Percentiles rank a stretch among this genome's conserved stretches.
Evolutionary conservation across 2,797 vertebrate species (phyloP).

Genomic region (Oreonectes daqikongensis): DNA sequence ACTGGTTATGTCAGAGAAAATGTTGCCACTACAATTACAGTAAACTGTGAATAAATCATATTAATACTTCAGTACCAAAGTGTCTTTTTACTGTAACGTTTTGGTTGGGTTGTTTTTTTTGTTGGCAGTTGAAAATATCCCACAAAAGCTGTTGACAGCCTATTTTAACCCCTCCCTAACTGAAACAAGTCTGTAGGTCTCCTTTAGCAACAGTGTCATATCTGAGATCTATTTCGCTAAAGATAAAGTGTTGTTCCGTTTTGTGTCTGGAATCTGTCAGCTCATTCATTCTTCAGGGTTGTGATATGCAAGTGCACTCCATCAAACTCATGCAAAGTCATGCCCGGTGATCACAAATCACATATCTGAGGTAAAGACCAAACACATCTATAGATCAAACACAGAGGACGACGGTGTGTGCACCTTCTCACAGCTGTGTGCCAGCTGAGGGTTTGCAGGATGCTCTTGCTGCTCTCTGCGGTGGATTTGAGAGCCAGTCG

Average conservation of each 20-base stretch:
- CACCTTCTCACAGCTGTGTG: conserved; percentile 86
- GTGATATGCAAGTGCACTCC: not conserved
- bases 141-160: not conserved
- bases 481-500: conserved; percentile 77
- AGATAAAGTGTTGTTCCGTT: conserved; percentile 1
- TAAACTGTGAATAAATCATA: too few species aligned
- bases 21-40: too few species aligned
- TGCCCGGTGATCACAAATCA: conserved; percentile 16
- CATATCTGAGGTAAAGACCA: not conserved
- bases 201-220: not conserved
- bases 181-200: not conserved
- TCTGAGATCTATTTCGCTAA: conserved; percentile 5
- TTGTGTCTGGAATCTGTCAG: conserved; percentile 21
- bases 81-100: too few species aligned
- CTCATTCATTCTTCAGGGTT: conserved; percentile 17
- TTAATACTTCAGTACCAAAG: too few species aligned
- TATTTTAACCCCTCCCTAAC: not conserved
- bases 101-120: not conserved
- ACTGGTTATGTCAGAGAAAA: too few species aligned
- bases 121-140: not conserved
- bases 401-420: not conserved
- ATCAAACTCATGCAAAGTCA: conserved; percentile 27
- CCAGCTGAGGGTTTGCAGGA: conserved; percentile 81
- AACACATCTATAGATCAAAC: conserved; percentile 16
- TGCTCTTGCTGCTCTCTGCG: conserved; percentile 70